phyloP scores from a whole-genome alignment of 1,140 invertebrate genomes.

The Piezodorus guildinii region DNA sequence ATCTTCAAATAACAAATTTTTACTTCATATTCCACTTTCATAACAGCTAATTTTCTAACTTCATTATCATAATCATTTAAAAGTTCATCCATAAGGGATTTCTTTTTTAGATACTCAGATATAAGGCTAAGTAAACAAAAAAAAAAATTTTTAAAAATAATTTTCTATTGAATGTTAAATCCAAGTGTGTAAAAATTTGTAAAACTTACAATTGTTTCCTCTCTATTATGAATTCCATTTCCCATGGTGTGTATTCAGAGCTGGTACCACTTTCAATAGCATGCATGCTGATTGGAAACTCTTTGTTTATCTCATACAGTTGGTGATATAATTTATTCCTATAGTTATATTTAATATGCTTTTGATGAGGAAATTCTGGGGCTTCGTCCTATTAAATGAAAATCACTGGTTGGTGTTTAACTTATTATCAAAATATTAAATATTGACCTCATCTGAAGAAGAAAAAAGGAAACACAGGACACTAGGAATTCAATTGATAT shows the following conservation, averaged over 20 bases:
- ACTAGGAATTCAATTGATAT: too few relatives aligned
- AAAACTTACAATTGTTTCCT: constrained; percentile 7
- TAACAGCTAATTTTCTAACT: constrained; percentile 17
- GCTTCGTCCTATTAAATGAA: background rate
- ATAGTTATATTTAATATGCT: background rate
- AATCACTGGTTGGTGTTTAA: too few relatives aligned
- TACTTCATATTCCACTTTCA: constrained; percentile 12
- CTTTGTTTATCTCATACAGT: constrained; percentile 3
- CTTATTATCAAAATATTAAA: too few relatives aligned
- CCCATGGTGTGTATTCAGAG: background rate
- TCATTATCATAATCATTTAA: background rate
- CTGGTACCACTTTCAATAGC: background rate
- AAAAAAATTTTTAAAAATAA: background rate
- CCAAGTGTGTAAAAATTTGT: too few relatives aligned
- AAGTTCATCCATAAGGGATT: background rate
- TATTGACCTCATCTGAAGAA: too few relatives aligned
- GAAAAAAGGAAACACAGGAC: too few relatives aligned
- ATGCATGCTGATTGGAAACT: background rate
- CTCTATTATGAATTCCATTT: background rate
- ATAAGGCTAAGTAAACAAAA: background rate
- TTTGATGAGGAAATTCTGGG: background rate
- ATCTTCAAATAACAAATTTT: constrained; percentile 11
- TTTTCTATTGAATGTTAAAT: too few relatives aligned
- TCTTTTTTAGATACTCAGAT: constrained; percentile 2
- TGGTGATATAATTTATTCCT: background rate